Evolutionary conservation across 1,140 invertebrate species (phyloP), one percentile per base, ranked within the genome.

Genomic region (Drosophila nigrodunni): DNA sequence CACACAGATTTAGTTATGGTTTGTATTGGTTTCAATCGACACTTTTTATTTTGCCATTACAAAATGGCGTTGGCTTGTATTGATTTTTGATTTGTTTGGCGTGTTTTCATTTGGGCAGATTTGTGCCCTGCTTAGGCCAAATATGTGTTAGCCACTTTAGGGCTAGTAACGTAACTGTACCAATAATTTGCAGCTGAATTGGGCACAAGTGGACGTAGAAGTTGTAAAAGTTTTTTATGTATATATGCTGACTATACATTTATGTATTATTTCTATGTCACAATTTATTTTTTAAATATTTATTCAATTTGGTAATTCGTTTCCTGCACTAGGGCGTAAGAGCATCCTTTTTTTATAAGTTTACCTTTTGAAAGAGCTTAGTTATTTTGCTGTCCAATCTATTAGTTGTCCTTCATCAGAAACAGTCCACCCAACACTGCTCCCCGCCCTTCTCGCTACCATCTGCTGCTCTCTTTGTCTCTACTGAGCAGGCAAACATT

Each of bases 21-120:
- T 82, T 80, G 85, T 89, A 91, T 91, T 91, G 83, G 89, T 91
- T 77, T 91, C 50, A 68, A 81, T 87, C 78, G 80, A 78, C 77
- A 83, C 72, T 47, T 77, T 71, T 68, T 77, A 66, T 68, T 60
- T 57, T 58, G 21, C 43, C 60, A 39, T 21, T 68, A 66, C 85
- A 88, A 88, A 88, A 88, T 88, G 83, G 83, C 83, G 83, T 80
- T 80, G 10, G 61, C 54, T 47, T 50, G 61, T 88, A 87, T 87
- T 88, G 85, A 88, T 88, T 89, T 89, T 88, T 83, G 82, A 87
- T 87, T 88, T 87, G 74, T 74, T 30, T 71, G 69, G 30, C 73
- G 47, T 52, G 39, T 50, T 75, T 65, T 58, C 44, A 59, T 65
- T 67, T 64, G 34, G 9, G 9, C 18, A 49, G 67, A 41, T 49